Base-by-base conservation (phyloP, 2,113 vertebrate genomes). In the Anthoscopus minutus region DNA sequence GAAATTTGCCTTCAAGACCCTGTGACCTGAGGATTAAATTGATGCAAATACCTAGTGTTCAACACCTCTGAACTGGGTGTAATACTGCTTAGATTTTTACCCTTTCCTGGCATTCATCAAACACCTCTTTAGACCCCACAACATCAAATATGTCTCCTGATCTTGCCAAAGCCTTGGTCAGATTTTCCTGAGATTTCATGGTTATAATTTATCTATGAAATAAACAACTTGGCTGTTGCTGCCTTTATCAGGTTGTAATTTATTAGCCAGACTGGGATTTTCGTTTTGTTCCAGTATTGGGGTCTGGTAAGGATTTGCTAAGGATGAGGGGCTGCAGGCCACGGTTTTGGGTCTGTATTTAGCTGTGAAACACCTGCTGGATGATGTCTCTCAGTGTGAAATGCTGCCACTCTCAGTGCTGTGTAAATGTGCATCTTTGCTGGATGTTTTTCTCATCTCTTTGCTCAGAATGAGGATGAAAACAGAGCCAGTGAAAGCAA, bases 381-480 rank as follows among this genome's bases (percentile, higher is more conserved):
- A 6, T n/a, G 6, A 17, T 50, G 56, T 62, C n/a, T 62, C n/a
- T 35, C 47, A 5, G 5, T 15, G 17, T 53, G 76, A 83, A 81
- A 38, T 28, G 0, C 28, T 70, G 40, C 37, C 42, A 6, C 31
- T 33, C 6, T 69, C 42, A 28, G 60, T 60, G 77, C 25, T 72
- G 70, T 79, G 60, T 70, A 31, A 45, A 56, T 35, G 84, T 87
- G 69, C 23, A 67, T 25, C 0, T 86, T 86, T 94, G 79, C 78
- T 90, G 83, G 56, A 86, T 94, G 56, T 76, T 7, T 93, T 23
- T 89, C 95, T 71, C 85, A 30, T 85, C 96, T 97, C 95, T 96
- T 95, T 81, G 31, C 95, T 76, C 85, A 99, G 99, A 99, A 98
- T 33, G 98, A 99, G 28, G 99, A 99, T 37, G 99, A 99, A 81